Conservation (phyloP, 2,113 vertebrate species). For the Clupea harengus region DNA sequence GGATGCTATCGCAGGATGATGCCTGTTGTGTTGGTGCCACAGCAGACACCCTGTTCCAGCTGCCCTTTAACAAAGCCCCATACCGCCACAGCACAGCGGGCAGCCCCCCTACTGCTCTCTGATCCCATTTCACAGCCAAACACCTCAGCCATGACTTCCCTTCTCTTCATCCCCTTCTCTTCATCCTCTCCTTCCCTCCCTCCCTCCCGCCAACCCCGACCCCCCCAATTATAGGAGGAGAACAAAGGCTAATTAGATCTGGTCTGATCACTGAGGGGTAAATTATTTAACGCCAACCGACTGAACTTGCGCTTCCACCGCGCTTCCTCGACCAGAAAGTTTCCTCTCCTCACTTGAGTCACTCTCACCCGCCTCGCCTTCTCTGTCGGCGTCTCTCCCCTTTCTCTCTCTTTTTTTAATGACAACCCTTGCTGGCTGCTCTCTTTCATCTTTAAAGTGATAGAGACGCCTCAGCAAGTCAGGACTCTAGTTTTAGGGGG, state of each 20-base stretch:
- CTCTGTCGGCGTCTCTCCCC: background rate
- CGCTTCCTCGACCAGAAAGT: constrained; percentile 44
- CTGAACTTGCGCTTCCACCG: constrained; percentile 51
- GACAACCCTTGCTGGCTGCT: constrained; percentile 33
- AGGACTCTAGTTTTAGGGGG: constrained; percentile 25
- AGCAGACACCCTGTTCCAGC: background rate
- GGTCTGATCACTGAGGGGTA: constrained; percentile 74
- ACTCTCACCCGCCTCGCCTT: constrained; percentile 19
- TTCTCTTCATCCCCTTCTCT: constrained; percentile 13
- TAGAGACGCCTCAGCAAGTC: constrained; percentile 10
- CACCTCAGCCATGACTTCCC: constrained; percentile 38
- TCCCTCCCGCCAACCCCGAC: constrained; percentile 19
- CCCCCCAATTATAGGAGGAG: constrained; percentile 68
- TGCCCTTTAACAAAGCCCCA: constrained; percentile 19
- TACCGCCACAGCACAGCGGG: constrained; percentile 44
- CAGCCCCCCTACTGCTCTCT: constrained; percentile 28
- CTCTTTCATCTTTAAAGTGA: constrained; percentile 50
- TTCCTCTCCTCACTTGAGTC: constrained; percentile 40
- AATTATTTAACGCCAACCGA: constrained; percentile 78
- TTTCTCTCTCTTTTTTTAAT: constrained; percentile 36
- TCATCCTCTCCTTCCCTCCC: constrained; percentile 30
- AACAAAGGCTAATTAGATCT: constrained; percentile 82
- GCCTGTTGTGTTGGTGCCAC: constrained; percentile 1
- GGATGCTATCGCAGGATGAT: no score
- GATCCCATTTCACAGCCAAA: constrained; percentile 52